phyloP scores from a whole-genome alignment of 2,113 vertebrate species.

The Notiomystis cincta region DNA sequence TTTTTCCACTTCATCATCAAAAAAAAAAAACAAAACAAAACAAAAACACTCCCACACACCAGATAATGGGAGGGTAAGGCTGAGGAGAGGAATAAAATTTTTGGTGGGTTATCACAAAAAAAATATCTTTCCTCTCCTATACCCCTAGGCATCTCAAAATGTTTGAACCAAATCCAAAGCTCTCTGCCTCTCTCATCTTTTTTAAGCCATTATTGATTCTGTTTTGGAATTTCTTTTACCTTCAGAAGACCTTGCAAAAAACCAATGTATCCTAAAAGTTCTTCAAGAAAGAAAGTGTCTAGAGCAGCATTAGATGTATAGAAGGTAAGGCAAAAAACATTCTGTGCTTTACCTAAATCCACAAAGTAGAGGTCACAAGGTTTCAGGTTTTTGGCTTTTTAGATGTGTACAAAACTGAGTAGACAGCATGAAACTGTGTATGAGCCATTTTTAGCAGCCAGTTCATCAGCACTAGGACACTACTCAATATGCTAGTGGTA shows the following conservation, averaged over 20 bases:
- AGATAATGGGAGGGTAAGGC: background rate
- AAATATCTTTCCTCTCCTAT: background rate
- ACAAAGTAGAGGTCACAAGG: background rate
- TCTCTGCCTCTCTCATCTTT: background rate
- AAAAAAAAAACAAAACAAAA: background rate
- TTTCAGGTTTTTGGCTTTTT: background rate
- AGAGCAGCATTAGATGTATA: background rate
- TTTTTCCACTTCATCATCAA: background rate
- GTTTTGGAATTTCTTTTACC: background rate
- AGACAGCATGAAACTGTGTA: background rate
- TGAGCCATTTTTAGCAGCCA: background rate
- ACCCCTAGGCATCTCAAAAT: background rate
- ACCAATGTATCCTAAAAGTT: background rate
- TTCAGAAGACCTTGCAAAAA: background rate
- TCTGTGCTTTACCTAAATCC: background rate
- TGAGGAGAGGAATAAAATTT: background rate
- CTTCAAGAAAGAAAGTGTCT: background rate
- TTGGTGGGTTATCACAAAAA: constrained; percentile 10
- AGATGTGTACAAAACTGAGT: background rate
- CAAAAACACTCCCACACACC: background rate
- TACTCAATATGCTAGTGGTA: background rate
- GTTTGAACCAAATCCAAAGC: constrained; percentile 14
- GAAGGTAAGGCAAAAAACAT: background rate
- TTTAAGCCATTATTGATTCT: background rate
- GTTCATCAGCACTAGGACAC: background rate